phyloP scores from a whole-genome alignment of 2,888 invertebrate species.

The Drosophila antonietae region DNA sequence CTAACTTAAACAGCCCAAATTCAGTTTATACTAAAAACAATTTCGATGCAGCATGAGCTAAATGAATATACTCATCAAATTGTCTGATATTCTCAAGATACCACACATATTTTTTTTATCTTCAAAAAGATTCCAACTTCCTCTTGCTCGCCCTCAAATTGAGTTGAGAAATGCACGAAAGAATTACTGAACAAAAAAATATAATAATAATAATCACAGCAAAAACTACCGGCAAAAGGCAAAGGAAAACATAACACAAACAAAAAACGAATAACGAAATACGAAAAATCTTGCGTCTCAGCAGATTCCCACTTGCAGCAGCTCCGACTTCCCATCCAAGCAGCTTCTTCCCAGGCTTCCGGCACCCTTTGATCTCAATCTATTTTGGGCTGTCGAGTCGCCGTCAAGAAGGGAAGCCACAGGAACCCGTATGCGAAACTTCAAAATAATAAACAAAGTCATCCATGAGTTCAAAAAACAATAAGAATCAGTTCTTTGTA shows the following conservation, averaged over 20 bases:
- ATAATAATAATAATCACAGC: not conserved
- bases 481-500: not conserved
- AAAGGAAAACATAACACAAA: not conserved
- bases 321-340: not conserved
- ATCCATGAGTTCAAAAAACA: not conserved
- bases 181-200: not conserved
- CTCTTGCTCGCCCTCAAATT: slow-evolving; percentile 1
- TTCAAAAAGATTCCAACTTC: not conserved
- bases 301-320: slow-evolving; percentile 16
- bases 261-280: not conserved
- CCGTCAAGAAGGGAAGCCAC: not conserved
- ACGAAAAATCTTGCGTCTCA: not conserved
- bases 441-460: slow-evolving; percentile 35
- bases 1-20: not conserved
- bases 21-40: not conserved
- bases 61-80: not conserved
- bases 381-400: slow-evolving; percentile 25
- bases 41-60: not conserved
- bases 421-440: slow-evolving; percentile 20
- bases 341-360: slow-evolving; percentile 3
- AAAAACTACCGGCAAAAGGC: not conserved
- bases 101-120: slow-evolving; percentile 1
- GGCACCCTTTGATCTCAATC: slow-evolving; percentile 37
- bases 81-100: not conserved
- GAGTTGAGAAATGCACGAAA: slow-evolving; percentile 1